A percentile compares a stretch with the other conserved stretches of the same genome.
Evolutionary conservation across 2,888 invertebrate genomes (phyloP).

Genomic region (Pollenia griseotomentosa): DNA sequence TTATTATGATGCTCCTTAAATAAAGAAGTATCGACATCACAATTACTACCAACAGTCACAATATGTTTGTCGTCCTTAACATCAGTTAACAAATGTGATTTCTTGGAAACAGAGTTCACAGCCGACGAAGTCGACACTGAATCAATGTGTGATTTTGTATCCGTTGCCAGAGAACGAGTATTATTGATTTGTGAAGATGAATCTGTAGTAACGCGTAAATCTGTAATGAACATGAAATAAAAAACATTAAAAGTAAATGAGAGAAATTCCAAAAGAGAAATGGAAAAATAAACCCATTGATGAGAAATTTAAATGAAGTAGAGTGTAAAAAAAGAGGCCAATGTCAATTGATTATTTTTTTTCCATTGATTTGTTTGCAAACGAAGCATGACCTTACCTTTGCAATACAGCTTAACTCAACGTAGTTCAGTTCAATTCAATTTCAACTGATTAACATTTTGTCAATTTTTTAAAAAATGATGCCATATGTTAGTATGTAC

Average conservation of each 20-base stretch:
- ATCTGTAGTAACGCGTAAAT: slow-evolving; percentile 81
- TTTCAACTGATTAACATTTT: slow-evolving; percentile 58
- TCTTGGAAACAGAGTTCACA: slow-evolving; percentile 62
- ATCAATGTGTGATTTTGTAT: slow-evolving; percentile 55
- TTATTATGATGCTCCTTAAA: slow-evolving; percentile 74
- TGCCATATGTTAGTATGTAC: no score
- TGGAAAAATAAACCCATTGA: background rate
- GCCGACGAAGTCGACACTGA: slow-evolving; percentile 72
- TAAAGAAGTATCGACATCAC: slow-evolving; percentile 60
- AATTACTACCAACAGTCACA: slow-evolving; percentile 55
- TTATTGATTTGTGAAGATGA: slow-evolving; percentile 71
- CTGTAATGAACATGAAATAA: slow-evolving; percentile 73
- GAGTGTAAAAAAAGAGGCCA: slow-evolving; percentile 65
- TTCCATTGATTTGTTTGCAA: slow-evolving; percentile 48
- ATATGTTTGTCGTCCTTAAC: slow-evolving; percentile 71
- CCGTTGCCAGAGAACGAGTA: slow-evolving; percentile 51
- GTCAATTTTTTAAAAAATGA: background rate
- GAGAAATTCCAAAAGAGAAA: slow-evolving; percentile 15
- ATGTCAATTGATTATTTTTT: slow-evolving; percentile 65
- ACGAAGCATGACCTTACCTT: slow-evolving; percentile 50
- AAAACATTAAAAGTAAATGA: slow-evolving; percentile 1
- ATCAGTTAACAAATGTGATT: slow-evolving; percentile 73
- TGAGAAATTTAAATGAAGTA: slow-evolving; percentile 40
- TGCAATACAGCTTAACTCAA: background rate
- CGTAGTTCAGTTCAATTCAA: slow-evolving; percentile 29